A percentile compares a stretch with the other conserved stretches of the same genome.
These are phyloP conservation scores for Saccopteryx leptura DNA, from an alignment of 2,113 vertebrate genomes.

Conservation along the genomic window DNA sequence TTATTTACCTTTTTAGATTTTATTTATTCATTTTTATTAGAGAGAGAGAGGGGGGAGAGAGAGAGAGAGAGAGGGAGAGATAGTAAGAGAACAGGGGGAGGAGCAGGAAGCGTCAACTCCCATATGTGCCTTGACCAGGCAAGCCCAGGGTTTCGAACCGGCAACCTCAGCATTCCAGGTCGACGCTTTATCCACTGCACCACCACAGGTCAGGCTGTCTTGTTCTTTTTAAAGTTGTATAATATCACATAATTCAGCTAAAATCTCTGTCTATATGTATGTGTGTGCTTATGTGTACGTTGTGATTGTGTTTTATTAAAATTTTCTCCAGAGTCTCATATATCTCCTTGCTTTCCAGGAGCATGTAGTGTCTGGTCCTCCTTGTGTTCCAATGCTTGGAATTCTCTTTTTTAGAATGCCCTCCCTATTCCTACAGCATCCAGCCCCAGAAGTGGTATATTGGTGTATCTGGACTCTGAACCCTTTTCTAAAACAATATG, in stretches of 20 bases:
- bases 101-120: too few relatives aligned
- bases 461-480: background rate
- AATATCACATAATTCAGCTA: background rate
- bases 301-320: background rate
- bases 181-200: too few relatives aligned
- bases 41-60: too few relatives aligned
- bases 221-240: background rate
- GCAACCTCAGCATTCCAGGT: too few relatives aligned
- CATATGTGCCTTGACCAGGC: too few relatives aligned
- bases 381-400: background rate
- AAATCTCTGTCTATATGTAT: background rate
- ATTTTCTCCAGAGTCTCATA: background rate
- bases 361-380: background rate
- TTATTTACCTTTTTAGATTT: too few relatives aligned
- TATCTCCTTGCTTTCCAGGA: slow-evolving; percentile 25
- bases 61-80: too few relatives aligned
- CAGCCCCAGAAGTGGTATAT: background rate
- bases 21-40: too few relatives aligned
- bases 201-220: background rate
- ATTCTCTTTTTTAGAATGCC: background rate
- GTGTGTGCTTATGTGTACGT: background rate
- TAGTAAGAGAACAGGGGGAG: too few relatives aligned
- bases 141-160: too few relatives aligned
- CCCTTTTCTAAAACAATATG: background rate
- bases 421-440: background rate